Evolutionary conservation across 2,888 invertebrate species (phyloP).

Genomic region (Teleiodes luculella): DNA sequence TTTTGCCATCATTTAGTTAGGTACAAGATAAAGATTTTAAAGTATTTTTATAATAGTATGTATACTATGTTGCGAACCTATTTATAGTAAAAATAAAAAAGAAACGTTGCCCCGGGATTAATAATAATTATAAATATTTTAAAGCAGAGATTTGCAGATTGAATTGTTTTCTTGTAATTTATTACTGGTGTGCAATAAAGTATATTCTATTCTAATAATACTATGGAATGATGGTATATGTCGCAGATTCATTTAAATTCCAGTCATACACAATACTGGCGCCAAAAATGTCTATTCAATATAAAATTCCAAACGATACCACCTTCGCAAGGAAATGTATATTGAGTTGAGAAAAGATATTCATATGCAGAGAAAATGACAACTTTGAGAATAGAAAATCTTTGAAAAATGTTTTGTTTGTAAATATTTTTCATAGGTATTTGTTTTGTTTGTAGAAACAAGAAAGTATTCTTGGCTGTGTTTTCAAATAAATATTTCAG

Average conservation of each 20-base stretch:
- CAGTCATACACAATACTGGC: background rate
- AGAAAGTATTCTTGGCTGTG: too few species aligned
- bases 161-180: too few species aligned
- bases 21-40: background rate
- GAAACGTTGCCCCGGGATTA: too few species aligned
- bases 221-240: too few species aligned
- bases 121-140: too few species aligned
- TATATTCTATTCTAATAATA: too few species aligned
- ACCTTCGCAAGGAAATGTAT: background rate
- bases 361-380: conserved; percentile 1
- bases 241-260: background rate
- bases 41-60: background rate
- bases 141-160: too few species aligned
- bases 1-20: background rate
- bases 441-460: too few species aligned
- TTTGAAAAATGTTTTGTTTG: background rate
- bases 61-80: too few species aligned
- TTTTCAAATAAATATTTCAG: background rate
- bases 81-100: too few species aligned
- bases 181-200: too few species aligned
- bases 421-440: too few species aligned
- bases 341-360: conserved; percentile 3
- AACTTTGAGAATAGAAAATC: conserved; percentile 1
- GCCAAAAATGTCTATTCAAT: background rate
- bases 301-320: background rate